phyloP scores from a whole-genome alignment of 1,140 invertebrate genomes.

The Drosophila lacteicornis region DNA sequence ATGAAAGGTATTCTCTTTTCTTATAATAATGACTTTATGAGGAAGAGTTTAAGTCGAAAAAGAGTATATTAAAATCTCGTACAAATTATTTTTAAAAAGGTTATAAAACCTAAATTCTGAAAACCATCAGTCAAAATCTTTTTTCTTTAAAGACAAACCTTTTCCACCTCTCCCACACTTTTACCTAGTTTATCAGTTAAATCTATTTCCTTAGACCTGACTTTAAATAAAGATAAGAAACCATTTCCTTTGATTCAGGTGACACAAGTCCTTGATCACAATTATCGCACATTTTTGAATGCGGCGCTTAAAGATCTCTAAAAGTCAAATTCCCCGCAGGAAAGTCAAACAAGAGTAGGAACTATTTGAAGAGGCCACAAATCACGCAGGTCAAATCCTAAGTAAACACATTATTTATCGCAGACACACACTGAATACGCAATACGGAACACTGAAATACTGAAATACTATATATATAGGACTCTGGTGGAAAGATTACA shows the following conservation, averaged over 20 bases:
- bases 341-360: constrained; percentile 43
- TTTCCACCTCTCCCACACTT: constrained; percentile 1
- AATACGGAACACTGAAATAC: background rate
- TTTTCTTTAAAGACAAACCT: background rate
- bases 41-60: background rate
- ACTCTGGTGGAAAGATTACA: constrained; percentile 12
- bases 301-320: constrained; percentile 26
- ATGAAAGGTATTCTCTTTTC: background rate
- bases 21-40: background rate
- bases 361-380: constrained; percentile 71
- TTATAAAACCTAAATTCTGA: background rate
- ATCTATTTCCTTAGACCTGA: constrained; percentile 1
- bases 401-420: constrained; percentile 83
- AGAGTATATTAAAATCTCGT: too few species aligned
- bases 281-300: constrained; percentile 25
- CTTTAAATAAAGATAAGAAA: constrained; percentile 8
- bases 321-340: constrained; percentile 20
- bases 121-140: background rate
- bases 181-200: background rate
- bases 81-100: too few species aligned
- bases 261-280: constrained; percentile 34
- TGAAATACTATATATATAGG: background rate
- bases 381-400: constrained; percentile 80
- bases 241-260: background rate
- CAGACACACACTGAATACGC: constrained; percentile 34